phyloP scores from a whole-genome alignment of 2,888 invertebrate genomes.

The Deilephila elpenor region DNA sequence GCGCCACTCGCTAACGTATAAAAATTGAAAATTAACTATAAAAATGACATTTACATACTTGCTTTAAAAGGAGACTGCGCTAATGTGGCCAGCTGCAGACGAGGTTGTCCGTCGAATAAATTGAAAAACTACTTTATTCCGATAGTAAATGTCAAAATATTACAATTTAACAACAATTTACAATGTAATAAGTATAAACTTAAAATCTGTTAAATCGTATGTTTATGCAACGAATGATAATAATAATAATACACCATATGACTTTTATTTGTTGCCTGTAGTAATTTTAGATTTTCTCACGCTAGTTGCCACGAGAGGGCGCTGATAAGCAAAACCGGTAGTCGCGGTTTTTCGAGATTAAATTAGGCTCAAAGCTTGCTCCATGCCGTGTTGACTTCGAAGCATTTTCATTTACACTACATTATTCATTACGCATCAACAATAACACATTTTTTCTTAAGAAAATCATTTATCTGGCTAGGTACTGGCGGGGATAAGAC shows the following conservation, averaged over 20 bases:
- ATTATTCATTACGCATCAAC: no score
- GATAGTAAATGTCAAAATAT: neutral
- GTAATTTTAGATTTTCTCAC: neutral
- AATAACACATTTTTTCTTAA: no score
- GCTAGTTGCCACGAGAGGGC: neutral
- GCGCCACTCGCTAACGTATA: constrained; percentile 53
- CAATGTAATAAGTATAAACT: neutral
- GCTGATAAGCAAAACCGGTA: neutral
- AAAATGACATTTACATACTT: constrained; percentile 85
- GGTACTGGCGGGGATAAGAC: no score
- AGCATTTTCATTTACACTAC: no score
- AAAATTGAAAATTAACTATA: constrained; percentile 63
- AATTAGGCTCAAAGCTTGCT: no score
- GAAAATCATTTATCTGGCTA: no score
- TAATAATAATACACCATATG: neutral
- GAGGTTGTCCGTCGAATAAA: constrained; percentile 67
- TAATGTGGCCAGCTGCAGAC: constrained; percentile 78
- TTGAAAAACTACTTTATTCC: constrained; percentile 9
- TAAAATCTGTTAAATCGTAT: neutral
- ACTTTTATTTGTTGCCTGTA: neutral
- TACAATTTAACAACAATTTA: neutral
- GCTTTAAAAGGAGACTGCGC: constrained; percentile 79
- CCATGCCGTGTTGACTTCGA: no score
- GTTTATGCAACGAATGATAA: neutral
- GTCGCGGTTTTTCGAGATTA: neutral